A percentile compares a stretch with the other conserved stretches of the same genome.
Conservation (phyloP, 2,888 invertebrate species). For the Diarsia rubi region DNA sequence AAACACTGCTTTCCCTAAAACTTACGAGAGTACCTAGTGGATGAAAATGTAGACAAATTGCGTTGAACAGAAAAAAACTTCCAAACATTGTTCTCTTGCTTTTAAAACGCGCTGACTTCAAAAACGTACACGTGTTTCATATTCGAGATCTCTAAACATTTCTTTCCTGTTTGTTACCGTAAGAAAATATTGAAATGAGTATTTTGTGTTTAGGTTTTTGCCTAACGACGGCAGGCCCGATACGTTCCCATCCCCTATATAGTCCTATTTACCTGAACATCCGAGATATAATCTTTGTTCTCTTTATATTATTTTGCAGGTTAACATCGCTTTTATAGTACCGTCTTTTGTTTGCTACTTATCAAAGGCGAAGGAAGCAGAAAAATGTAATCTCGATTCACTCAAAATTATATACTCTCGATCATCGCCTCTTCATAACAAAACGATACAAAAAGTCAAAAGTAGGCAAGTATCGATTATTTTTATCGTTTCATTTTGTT, state of each 20-base stretch:
- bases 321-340: conserved; percentile 78
- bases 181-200: background rate
- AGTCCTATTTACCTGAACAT: conserved; percentile 12
- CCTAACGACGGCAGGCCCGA: background rate
- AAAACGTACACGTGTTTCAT: conserved; percentile 1
- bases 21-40: background rate
- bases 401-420: conserved; percentile 81
- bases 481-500: conserved; percentile 18
- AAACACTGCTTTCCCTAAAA: conserved; percentile 13
- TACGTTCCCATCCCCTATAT: background rate
- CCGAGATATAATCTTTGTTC: conserved; percentile 26
- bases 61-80: conserved; percentile 14
- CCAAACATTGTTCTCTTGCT: background rate
- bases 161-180: background rate
- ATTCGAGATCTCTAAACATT: background rate
- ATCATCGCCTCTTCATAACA: conserved; percentile 79
- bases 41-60: conserved; percentile 25
- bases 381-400: conserved; percentile 75
- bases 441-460: conserved; percentile 79
- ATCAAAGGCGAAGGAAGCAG: conserved; percentile 72
- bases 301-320: conserved; percentile 69
- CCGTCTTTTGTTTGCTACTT: conserved; percentile 76
- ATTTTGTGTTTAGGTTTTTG: background rate
- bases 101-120: background rate
- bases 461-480: conserved; percentile 71